Base-by-base conservation (phyloP, 2,888 invertebrate genomes). In the Catocala sponsa region DNA sequence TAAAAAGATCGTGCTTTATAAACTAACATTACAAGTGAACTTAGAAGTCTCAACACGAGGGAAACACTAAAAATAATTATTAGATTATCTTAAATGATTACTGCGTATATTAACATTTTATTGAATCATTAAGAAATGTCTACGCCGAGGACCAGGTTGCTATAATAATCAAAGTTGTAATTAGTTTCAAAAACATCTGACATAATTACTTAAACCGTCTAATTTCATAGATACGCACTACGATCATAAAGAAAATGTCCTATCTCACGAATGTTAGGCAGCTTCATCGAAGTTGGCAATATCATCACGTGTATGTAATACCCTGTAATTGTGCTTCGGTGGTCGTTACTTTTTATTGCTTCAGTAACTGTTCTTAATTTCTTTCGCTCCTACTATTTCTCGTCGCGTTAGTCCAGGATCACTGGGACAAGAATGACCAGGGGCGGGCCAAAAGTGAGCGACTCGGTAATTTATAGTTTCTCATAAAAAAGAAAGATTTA, bases 271-370 rank as follows among this genome's bases (percentile, higher is more conserved):
- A 49, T 55, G 49, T 56, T 48, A 64, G 48, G 56, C 59, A 61
- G 49, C 72, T 69, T 33, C 61, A 53, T 70, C 62, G 68, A 70
- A 76, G 58, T 71, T 68, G 62, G 79, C 57, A 72, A 76, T 65
- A 62, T 63, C 62, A 72, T 74, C 72, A 74, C 76, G 74, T 76
- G 76, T 76, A 74, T 75, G 78, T 81, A 80, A 84, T 83, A 79
- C 73, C 69, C 72, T 67, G 76, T 84, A 84, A 87, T 86, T 85
- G 83, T 78, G 68, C 76, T 76, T 76, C 76, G 74, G 70, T 59
- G 70, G 70, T 68, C 80, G 70, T 88, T 84, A 83, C 82, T 80
- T 88, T 87, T 87, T 86, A 88, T 84, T 77, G 70, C 70, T 64
- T 68, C 72, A 70, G 74, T 81, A 75, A 79, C 70, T 74, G 76